These are phyloP conservation scores for Pinctada fucata DNA, from an alignment of 2,888 invertebrate species.

Conservation along the genomic window DNA sequence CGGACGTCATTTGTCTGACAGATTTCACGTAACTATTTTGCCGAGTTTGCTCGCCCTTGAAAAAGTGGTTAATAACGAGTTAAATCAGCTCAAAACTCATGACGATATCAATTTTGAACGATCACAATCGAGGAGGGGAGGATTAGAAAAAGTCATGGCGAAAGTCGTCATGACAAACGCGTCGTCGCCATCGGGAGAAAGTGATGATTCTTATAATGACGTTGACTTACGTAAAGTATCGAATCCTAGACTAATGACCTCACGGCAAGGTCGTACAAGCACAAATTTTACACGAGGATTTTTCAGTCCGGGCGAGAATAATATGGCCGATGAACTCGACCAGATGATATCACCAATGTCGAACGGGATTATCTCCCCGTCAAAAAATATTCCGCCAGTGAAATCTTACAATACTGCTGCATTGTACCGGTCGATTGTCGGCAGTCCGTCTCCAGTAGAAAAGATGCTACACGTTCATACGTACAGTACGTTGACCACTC, in stretches of 20 bases:
- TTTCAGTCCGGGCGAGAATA: background rate
- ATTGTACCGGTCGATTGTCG: conserved; percentile 22
- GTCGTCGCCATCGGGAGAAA: conserved; percentile 23
- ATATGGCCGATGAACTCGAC: background rate
- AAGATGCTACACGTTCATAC: conserved; percentile 61
- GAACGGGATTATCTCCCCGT: background rate
- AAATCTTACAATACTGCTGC: conserved; percentile 2
- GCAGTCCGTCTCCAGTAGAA: conserved; percentile 51
- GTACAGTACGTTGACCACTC: conserved; percentile 66
- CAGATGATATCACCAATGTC: background rate
- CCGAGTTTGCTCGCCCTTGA: conserved; percentile 69
- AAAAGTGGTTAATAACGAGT: conserved; percentile 65
- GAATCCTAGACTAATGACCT: conserved; percentile 63
- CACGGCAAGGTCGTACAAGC: conserved; percentile 29
- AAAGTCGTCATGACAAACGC: conserved; percentile 27
- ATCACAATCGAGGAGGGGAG: conserved; percentile 64
- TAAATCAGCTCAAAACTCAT: conserved; percentile 55
- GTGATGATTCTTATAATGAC: conserved; percentile 11
- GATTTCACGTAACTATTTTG: conserved; percentile 65
- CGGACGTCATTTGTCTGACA: conserved; percentile 46
- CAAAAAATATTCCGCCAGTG: conserved; percentile 4
- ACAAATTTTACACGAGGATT: background rate
- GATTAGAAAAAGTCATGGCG: conserved; percentile 40
- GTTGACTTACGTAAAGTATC: conserved; percentile 57
- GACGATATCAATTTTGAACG: conserved; percentile 70